Base-by-base conservation (phyloP, 2,797 vertebrate species). In the Astyanax mexicanus region DNA sequence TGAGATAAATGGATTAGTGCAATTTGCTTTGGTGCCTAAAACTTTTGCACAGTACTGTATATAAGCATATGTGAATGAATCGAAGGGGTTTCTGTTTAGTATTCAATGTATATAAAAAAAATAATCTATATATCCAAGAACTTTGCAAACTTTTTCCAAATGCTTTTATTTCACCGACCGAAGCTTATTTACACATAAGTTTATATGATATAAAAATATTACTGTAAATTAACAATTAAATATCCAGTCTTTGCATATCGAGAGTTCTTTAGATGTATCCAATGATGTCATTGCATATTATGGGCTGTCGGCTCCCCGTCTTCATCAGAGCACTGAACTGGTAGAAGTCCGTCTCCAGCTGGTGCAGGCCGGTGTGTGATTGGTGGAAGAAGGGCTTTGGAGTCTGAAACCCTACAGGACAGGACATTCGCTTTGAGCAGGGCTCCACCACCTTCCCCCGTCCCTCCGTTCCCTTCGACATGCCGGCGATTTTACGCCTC, bases 271-370 rank as follows among this genome's bases (percentile, higher is more conserved):
- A 98, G 85, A 98, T 96, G 87, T 98, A 98, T 85, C 96, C 95
- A 65, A 97, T 96, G 72, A 96, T 92, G 72, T 99, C 96, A 10
- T 94, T 97, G 90, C 96, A 99, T 91, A 99, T 97, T 89, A 99
- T 96, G 77, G 98, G 98, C 66, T 96, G 96, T 67, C 97, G 93
- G 80, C 98, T 99, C 80, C 97, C 96, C n/a, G 96, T 95, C 89
- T 95, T 97, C 95, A 97, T 95, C 61, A 97, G 94, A 13, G 95
- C 94, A 0, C 94, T 94, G 81, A 98, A 97, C 79, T 91, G 93
- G 81, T 95, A 92, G 81, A 95, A 94, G 81, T 98, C 96, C 0
- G 93, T 84, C 75, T 95, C 94, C 69, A 92, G 75, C 67, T 97
- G 93, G 9, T 96, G 90, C 0, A 96, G 89, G 68, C 95, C 95